Evolutionary conservation across 2,888 invertebrate species (phyloP).

Genomic region (Apamea sordens): DNA sequence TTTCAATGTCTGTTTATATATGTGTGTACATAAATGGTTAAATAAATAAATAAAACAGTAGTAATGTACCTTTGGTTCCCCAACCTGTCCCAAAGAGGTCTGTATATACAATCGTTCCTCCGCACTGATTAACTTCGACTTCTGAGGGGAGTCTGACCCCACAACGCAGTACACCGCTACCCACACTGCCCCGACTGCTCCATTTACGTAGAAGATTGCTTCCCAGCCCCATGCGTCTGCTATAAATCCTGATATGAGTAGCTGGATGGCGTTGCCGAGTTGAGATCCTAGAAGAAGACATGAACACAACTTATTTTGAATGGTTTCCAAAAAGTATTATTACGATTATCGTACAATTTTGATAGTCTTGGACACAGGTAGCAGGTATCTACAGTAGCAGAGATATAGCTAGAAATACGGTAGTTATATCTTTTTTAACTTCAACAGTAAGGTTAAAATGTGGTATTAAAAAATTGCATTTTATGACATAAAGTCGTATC

Average conservation of each 20-base stretch:
- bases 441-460: background rate
- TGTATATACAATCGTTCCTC: slow-evolving; percentile 93
- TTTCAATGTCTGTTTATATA: no score
- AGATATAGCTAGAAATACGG: background rate
- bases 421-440: background rate
- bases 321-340: background rate
- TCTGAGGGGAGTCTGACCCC: slow-evolving; percentile 92
- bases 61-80: slow-evolving; percentile 73
- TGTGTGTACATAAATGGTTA: no score
- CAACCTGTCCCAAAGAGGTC: slow-evolving; percentile 81
- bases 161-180: slow-evolving; percentile 88
- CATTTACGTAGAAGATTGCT: slow-evolving; percentile 92
- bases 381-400: background rate
- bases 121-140: slow-evolving; percentile 89
- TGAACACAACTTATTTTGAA: background rate
- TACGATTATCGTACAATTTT: background rate
- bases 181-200: slow-evolving; percentile 89
- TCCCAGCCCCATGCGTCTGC: slow-evolving; percentile 91
- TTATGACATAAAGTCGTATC: background rate
- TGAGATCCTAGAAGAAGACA: slow-evolving; percentile 84
- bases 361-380: background rate
- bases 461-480: background rate
- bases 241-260: slow-evolving; percentile 87
- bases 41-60: background rate
- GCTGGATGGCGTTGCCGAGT: slow-evolving; percentile 90